These are phyloP conservation scores for Herpailurus yagouaroundi DNA, from an alignment of 2,113 vertebrate species.

Conservation along the genomic window DNA sequence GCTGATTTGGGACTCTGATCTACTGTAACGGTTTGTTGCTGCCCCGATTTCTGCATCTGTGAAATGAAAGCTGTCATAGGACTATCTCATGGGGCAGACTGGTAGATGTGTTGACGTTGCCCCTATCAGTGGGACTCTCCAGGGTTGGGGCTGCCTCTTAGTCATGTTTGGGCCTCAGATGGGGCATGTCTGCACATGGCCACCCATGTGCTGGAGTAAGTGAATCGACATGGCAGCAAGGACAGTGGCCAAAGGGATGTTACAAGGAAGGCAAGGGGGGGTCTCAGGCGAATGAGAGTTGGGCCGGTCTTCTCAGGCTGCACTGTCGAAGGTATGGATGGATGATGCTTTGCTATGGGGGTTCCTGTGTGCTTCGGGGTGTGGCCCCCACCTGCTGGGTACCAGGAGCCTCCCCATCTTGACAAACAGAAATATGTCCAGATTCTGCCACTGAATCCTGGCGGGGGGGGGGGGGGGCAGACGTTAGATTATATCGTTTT, in stretches of 20 bases:
- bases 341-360: rapidly evolving
- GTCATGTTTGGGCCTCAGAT: neutral
- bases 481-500: rapidly evolving
- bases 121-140: rapidly evolving
- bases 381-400: rapidly evolving
- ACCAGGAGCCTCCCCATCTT: neutral
- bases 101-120: neutral
- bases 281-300: rapidly evolving
- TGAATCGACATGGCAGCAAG: rapidly evolving
- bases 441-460: rapidly evolving
- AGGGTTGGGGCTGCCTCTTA: rapidly evolving
- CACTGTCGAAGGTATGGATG: rapidly evolving
- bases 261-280: neutral
- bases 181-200: neutral
- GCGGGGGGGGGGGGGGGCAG: neutral
- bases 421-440: neutral
- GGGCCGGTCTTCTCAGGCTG: rapidly evolving
- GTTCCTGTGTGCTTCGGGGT: rapidly evolving
- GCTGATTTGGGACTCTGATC: rapidly evolving
- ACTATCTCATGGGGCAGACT: rapidly evolving
- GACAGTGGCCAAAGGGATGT: rapidly evolving
- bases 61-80: rapidly evolving
- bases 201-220: neutral
- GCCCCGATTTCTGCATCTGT: neutral
- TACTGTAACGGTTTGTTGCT: rapidly evolving